phyloP scores from a whole-genome alignment of 2,888 invertebrate genomes.

The Drosophila lacicola region DNA sequence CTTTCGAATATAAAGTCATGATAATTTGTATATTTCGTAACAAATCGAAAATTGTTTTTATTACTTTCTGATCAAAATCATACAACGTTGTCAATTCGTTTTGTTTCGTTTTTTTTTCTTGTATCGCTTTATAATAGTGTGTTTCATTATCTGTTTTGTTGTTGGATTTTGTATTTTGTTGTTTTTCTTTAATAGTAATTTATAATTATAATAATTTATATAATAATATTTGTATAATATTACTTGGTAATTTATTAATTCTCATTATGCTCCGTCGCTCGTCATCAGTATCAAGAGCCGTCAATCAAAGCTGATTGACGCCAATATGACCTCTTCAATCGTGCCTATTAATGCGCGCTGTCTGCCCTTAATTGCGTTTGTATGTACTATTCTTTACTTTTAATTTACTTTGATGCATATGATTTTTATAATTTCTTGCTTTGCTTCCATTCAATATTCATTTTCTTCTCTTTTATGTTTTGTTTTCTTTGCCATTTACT shows the following conservation, averaged over 20 bases:
- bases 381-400: slow-evolving; percentile 43
- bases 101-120: slow-evolving; percentile 38
- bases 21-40: slow-evolving; percentile 76
- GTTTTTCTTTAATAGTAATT: slow-evolving; percentile 71
- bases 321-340: slow-evolving; percentile 30
- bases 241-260: slow-evolving; percentile 81
- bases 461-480: neutral
- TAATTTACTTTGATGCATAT: slow-evolving; percentile 69
- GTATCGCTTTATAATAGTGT: slow-evolving; percentile 61
- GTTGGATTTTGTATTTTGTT: slow-evolving; percentile 36
- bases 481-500: slow-evolving; percentile 56
- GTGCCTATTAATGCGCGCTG: slow-evolving; percentile 32
- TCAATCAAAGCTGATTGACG: slow-evolving; percentile 40
- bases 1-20: slow-evolving; percentile 23
- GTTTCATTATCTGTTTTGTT: slow-evolving; percentile 67
- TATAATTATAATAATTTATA: slow-evolving; percentile 80
- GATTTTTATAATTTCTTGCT: slow-evolving; percentile 55
- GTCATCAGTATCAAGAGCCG: slow-evolving; percentile 11
- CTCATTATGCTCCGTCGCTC: slow-evolving; percentile 49
- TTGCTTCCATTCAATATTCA: slow-evolving; percentile 18
- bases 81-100: slow-evolving; percentile 85
- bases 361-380: slow-evolving; percentile 39
- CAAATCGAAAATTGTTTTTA: slow-evolving; percentile 78
- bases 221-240: slow-evolving; percentile 80
- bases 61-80: slow-evolving; percentile 85